Percentiles rank a stretch among this genome's conserved stretches.
These are phyloP conservation scores for Platycheirus albimanus DNA, from an alignment of 2,888 invertebrate genomes.

Conservation along the genomic window DNA sequence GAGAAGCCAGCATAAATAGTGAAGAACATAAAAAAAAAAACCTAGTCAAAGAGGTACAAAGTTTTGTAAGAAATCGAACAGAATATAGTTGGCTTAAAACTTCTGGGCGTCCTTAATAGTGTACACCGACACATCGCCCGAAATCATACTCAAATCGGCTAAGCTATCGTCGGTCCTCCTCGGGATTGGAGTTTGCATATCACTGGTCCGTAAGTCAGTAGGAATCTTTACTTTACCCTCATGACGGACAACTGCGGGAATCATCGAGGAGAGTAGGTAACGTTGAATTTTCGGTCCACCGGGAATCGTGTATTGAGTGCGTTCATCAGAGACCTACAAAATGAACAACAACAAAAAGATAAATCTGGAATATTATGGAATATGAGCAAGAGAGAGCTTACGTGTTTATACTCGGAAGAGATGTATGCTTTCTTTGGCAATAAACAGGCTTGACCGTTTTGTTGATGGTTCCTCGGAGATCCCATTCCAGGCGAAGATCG, in stretches of 20 bases:
- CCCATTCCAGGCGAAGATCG: constrained; percentile 70
- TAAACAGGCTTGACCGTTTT: constrained; percentile 45
- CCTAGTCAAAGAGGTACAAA: constrained; percentile 44
- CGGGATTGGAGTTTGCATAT: constrained; percentile 51
- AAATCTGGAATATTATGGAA: constrained; percentile 6
- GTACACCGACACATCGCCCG: constrained; percentile 82
- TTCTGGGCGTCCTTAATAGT: constrained; percentile 82
- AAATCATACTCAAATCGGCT: constrained; percentile 81
- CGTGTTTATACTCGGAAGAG: constrained; percentile 80
- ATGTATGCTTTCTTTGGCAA: constrained; percentile 82
- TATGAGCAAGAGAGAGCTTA: constrained; percentile 67
- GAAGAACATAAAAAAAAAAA: constrained; percentile 6
- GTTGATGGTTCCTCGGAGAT: constrained; percentile 2
- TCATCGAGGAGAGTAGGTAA: constrained; percentile 78
- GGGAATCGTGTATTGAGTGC: constrained; percentile 80
- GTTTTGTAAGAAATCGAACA: background rate
- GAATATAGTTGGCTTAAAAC: constrained; percentile 75
- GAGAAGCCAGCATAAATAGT: background rate
- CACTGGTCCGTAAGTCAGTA: constrained; percentile 27
- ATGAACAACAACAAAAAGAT: background rate
- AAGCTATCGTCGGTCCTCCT: constrained; percentile 78
- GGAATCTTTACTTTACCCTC: constrained; percentile 81
- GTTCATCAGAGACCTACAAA: constrained; percentile 80
- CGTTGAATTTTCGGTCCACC: constrained; percentile 80
- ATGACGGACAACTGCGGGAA: constrained; percentile 80